Evolutionary conservation across 2,113 vertebrate species (phyloP).

Genomic region (Myotis lucifugus): DNA sequence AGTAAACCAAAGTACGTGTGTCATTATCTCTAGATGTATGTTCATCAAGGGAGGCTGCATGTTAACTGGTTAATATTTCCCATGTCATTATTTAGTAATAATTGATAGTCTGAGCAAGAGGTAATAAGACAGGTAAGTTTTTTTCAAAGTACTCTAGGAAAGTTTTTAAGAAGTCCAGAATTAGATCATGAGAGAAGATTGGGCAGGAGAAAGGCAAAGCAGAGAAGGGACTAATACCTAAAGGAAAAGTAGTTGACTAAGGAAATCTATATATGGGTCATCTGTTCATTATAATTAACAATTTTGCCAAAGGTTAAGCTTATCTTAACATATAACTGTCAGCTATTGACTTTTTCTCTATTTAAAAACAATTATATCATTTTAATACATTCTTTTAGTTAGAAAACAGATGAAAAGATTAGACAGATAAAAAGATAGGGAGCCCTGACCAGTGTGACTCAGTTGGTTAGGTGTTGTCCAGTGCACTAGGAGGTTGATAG

Average conservation of each 20-base stretch:
- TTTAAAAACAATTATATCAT: neutral
- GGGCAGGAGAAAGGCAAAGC: neutral
- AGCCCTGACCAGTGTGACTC: neutral
- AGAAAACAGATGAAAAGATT: slow-evolving; percentile 45
- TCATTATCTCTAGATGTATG: neutral
- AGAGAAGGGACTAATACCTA: neutral
- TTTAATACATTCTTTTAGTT: neutral
- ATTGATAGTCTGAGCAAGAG: neutral
- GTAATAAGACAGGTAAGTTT: neutral
- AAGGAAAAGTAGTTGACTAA: neutral
- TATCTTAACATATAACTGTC: neutral
- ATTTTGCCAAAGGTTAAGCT: neutral
- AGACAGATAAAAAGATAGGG: neutral
- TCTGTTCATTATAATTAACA: neutral
- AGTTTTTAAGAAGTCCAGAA: neutral
- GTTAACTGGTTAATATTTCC: neutral
- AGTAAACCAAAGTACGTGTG: neutral
- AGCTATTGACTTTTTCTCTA: neutral
- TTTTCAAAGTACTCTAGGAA: slow-evolving; percentile 8
- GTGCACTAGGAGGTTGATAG: neutral
- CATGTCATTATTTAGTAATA: neutral
- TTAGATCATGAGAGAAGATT: neutral
- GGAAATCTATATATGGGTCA: neutral
- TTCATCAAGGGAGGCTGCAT: neutral
- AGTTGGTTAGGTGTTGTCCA: neutral